phyloP scores from a whole-genome alignment of 2,113 vertebrate genomes.

The Agelaius tricolor region DNA sequence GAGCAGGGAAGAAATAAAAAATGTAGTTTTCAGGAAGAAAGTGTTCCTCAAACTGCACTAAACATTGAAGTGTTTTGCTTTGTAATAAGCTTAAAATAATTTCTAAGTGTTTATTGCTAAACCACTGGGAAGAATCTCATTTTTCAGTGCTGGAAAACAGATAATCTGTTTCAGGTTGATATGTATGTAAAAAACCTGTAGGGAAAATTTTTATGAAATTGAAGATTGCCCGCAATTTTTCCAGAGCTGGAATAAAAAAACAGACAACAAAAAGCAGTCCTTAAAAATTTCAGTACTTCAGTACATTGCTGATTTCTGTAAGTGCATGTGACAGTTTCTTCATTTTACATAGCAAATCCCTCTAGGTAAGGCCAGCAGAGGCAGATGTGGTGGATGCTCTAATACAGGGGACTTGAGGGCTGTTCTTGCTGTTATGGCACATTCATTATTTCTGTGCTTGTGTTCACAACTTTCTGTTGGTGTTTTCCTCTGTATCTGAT shows the following conservation, averaged over 20 bases:
- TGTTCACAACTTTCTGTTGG: fast-evolving
- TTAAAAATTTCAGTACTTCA: neutral
- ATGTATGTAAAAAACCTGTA: neutral
- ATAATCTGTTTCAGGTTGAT: neutral
- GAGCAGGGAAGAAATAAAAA: neutral
- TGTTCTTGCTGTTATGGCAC: neutral
- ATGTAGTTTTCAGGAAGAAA: neutral
- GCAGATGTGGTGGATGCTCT: neutral
- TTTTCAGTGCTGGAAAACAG: neutral
- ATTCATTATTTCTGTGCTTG: neutral
- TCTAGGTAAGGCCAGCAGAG: neutral
- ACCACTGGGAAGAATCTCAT: neutral
- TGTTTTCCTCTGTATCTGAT: neutral
- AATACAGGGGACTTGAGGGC: neutral
- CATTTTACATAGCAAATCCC: neutral
- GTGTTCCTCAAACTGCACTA: neutral
- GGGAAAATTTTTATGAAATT: neutral
- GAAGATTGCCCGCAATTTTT: neutral
- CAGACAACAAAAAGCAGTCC: neutral
- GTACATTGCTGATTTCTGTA: neutral
- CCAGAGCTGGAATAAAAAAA: neutral
- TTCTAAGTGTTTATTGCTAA: neutral
- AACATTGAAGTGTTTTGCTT: neutral
- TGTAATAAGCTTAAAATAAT: neutral
- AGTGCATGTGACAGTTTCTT: neutral